Conservation (phyloP, 1,140 invertebrate species). For the Bicyclus anynana region DNA sequence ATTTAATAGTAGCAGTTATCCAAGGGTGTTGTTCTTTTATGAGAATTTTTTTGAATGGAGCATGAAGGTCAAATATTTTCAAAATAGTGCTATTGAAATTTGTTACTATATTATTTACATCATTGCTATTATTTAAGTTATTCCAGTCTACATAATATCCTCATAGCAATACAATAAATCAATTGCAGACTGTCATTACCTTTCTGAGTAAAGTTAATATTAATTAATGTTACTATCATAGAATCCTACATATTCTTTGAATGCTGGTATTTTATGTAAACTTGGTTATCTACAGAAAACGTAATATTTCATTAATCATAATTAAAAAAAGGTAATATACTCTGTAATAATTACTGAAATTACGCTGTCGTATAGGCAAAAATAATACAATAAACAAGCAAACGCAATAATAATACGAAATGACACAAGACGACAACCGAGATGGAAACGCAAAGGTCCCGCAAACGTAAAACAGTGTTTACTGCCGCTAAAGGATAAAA, state of each 20-base stretch:
- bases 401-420: not conserved
- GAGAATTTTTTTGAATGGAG: conserved; percentile 10
- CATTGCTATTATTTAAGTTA: not conserved
- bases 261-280: too few species aligned
- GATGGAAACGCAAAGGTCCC: not conserved
- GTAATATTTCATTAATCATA: too few species aligned
- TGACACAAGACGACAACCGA: not conserved
- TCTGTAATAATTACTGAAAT: too few species aligned
- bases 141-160: conserved; percentile 1
- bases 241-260: too few species aligned
- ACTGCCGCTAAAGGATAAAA: not conserved
- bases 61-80: conserved; percentile 18
- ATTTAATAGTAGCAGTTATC: conserved; percentile 25
- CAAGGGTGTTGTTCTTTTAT: conserved; percentile 17
- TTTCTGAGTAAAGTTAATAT: too few species aligned
- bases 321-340: too few species aligned
- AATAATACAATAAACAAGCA: not conserved
- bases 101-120: conserved; percentile 15
- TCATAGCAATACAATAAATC: too few species aligned
- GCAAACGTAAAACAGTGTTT: not conserved
- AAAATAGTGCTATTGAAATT: conserved; percentile 5
- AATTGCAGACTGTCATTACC: too few species aligned
- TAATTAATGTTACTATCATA: too few species aligned
- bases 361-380: too few species aligned
- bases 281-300: too few species aligned